These are phyloP conservation scores for Menidia menidia DNA, from an alignment of 2,797 vertebrate genomes.

Conservation along the genomic window DNA sequence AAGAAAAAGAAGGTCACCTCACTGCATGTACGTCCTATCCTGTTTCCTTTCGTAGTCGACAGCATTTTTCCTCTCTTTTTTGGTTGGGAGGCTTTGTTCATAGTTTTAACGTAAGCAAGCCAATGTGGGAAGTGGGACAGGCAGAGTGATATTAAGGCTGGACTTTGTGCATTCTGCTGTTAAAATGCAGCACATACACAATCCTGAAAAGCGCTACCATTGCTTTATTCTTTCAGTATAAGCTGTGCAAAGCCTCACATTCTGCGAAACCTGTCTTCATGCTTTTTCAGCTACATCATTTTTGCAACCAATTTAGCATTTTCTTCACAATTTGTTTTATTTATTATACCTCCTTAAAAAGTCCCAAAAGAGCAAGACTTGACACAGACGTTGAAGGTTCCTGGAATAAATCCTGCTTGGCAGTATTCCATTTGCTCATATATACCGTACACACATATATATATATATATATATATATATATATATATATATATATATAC, in stretches of 20 bases:
- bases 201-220: slow-evolving; percentile 27
- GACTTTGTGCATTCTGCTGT: slow-evolving; percentile 21
- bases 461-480: too few relatives aligned
- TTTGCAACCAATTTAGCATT: too few relatives aligned
- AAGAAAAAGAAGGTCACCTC: slow-evolving; percentile 4
- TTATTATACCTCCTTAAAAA: too few relatives aligned
- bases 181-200: slow-evolving; percentile 41
- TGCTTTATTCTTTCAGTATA: slow-evolving; percentile 49
- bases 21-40: slow-evolving; percentile 1
- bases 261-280: slow-evolving; percentile 1
- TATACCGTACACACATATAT: too few relatives aligned
- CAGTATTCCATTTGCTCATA: neutral
- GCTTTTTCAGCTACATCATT: neutral
- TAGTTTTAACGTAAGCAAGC: slow-evolving; percentile 45
- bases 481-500: too few relatives aligned
- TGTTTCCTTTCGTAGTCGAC: slow-evolving; percentile 21
- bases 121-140: slow-evolving; percentile 72
- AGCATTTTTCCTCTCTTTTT: slow-evolving; percentile 18
- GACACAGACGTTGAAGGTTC: too few relatives aligned
- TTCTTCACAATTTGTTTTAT: neutral
- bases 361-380: too few relatives aligned
- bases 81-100: slow-evolving; percentile 20
- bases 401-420: neutral
- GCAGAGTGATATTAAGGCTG: slow-evolving; percentile 18
- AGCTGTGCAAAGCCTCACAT: slow-evolving; percentile 21